Evolutionary conservation across 2,113 vertebrate genomes (phyloP).

Genomic region (Poecile atricapillus): DNA sequence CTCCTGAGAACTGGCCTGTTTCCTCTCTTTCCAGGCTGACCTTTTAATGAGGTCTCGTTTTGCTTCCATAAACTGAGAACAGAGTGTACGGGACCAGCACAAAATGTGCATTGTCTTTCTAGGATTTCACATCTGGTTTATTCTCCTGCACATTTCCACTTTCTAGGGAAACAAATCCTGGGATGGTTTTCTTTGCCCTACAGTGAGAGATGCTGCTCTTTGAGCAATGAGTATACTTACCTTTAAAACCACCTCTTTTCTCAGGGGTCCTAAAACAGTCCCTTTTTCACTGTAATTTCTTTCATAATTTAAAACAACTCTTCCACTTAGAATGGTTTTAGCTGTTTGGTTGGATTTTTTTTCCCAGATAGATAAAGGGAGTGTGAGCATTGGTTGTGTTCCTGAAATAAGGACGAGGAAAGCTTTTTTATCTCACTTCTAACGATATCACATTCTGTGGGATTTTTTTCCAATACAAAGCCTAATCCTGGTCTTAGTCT

Average conservation of each 20-base stretch:
- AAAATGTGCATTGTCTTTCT: constrained; percentile 30
- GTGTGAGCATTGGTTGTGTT: not conserved
- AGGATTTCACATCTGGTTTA: not conserved
- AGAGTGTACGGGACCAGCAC: not conserved
- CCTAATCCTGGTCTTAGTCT: not conserved
- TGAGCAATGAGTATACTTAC: not conserved
- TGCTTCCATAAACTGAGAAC: constrained; percentile 32
- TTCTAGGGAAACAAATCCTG: not conserved
- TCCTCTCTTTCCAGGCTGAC: constrained; percentile 39
- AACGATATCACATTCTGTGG: not conserved
- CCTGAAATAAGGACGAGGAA: not conserved
- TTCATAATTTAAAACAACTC: not conserved
- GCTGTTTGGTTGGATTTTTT: not conserved
- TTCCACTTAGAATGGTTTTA: not conserved
- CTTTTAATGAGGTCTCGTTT: constrained; percentile 38
- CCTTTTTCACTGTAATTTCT: not conserved
- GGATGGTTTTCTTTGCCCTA: not conserved
- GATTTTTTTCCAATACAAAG: not conserved
- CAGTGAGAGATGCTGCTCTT: not conserved
- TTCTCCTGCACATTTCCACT: not conserved
- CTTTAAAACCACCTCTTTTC: not conserved
- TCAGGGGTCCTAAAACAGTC: not conserved
- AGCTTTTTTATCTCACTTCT: not conserved
- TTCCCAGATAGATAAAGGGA: not conserved
- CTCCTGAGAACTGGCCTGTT: constrained; percentile 45